These are phyloP conservation scores for Styela plicata DNA, from an alignment of 23 tunicate species.

Conservation along the genomic window DNA sequence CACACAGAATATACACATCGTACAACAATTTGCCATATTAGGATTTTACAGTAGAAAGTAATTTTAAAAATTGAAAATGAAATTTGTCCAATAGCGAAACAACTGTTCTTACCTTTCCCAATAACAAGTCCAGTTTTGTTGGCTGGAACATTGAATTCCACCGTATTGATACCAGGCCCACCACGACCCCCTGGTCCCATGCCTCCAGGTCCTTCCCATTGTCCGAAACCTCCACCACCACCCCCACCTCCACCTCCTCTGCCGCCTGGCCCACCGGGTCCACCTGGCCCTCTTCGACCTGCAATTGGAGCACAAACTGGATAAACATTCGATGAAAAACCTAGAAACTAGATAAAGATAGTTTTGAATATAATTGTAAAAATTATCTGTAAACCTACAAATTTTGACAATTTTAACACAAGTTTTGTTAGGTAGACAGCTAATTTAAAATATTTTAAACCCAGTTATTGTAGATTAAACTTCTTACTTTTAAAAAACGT, in stretches of 20 bases:
- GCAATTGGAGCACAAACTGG: background rate
- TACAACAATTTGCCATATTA: no score
- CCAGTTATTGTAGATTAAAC: no score
- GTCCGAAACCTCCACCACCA: conserved; percentile 63
- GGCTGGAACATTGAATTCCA: conserved; percentile 91
- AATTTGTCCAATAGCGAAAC: no score
- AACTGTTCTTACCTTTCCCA: conserved; percentile 94
- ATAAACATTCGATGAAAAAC: background rate
- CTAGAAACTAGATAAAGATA: background rate
- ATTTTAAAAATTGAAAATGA: no score
- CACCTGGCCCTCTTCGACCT: background rate
- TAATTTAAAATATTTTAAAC: no score
- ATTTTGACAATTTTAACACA: no score
- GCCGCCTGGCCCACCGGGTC: background rate
- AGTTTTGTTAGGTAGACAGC: no score
- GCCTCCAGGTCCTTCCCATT: conserved; percentile 83
- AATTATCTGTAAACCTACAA: no score
- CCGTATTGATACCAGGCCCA: conserved; percentile 41
- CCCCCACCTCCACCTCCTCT: conserved; percentile 27
- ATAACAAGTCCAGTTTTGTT: conserved; percentile 96
- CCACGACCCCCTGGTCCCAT: conserved; percentile 26
- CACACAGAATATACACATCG: no score
- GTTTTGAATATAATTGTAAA: background rate
- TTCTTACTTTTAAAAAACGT: no score
- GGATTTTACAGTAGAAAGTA: no score